Conservation (phyloP, 2,888 invertebrate genomes). For the Tetragnatha montana region DNA sequence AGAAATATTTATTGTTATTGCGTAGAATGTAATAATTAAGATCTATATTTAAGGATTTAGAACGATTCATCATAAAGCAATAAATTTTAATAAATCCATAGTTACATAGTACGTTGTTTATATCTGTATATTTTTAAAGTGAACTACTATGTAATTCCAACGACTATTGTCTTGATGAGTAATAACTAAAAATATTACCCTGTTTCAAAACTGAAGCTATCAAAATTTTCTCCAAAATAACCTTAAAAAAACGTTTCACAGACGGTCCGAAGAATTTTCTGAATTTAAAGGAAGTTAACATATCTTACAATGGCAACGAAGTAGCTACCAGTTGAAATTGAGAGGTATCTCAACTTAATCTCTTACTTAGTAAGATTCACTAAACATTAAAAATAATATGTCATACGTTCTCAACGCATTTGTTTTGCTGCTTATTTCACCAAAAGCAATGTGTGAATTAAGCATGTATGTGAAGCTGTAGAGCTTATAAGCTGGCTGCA, state of each 20-base stretch:
- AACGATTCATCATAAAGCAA: not conserved
- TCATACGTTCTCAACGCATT: not conserved
- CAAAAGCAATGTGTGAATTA: not conserved
- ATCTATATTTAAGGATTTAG: not conserved
- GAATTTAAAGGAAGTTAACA: not conserved
- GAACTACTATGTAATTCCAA: not conserved
- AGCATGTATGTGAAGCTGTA: not conserved
- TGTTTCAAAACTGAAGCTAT: not conserved
- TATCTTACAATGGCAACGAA: slow-evolving; percentile 32
- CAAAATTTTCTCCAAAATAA: not conserved
- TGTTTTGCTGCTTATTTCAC: not conserved
- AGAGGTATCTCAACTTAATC: not conserved
- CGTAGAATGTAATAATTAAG: not conserved
- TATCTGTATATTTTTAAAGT: not conserved
- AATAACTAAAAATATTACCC: not conserved
- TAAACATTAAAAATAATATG: not conserved
- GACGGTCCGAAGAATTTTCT: not conserved
- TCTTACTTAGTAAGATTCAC: not conserved
- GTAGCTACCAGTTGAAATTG: not conserved
- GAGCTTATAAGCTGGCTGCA: slow-evolving; percentile 16
- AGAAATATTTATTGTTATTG: not conserved
- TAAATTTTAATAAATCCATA: not conserved
- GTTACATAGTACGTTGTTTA: not conserved
- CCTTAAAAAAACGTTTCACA: too few relatives aligned
- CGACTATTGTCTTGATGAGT: not conserved